Conservation (phyloP, 2,113 vertebrate genomes). For the Mus pahari region DNA sequence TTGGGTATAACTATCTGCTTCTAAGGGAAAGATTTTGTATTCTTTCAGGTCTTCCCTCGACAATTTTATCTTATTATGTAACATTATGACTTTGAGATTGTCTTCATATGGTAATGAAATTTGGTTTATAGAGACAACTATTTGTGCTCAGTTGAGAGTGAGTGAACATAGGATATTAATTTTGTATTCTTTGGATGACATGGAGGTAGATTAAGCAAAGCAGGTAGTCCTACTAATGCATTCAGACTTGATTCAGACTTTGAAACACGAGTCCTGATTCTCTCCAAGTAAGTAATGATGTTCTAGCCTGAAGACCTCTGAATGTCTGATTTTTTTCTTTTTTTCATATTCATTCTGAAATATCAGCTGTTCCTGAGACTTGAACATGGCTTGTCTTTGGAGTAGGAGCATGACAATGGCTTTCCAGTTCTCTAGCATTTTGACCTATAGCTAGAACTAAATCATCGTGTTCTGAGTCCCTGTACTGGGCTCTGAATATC, state of each 20-base stretch:
- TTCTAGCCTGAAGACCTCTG: not conserved
- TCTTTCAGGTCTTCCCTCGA: not conserved
- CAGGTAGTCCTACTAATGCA: not conserved
- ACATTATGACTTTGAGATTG: not conserved
- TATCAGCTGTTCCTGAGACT: not conserved
- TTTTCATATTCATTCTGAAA: not conserved
- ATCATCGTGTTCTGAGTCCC: not conserved
- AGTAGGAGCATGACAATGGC: not conserved
- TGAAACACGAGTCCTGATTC: not conserved
- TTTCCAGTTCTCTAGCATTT: not conserved
- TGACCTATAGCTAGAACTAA: not conserved
- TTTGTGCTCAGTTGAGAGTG: not conserved
- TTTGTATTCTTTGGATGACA: not conserved
- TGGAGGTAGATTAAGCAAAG: not conserved
- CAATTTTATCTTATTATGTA: not conserved
- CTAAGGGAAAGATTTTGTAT: not conserved
- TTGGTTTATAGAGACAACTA: not conserved
- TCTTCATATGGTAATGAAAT: not conserved
- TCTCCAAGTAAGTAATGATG: not conserved
- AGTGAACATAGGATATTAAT: not conserved
- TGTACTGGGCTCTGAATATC: not conserved
- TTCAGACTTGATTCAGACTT: not conserved
- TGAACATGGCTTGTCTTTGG: not conserved
- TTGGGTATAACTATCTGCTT: too few species aligned
- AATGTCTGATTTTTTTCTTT: not conserved